Evolutionary conservation across 2,797 vertebrate species (phyloP).

Genomic region (Poecile montanus): DNA sequence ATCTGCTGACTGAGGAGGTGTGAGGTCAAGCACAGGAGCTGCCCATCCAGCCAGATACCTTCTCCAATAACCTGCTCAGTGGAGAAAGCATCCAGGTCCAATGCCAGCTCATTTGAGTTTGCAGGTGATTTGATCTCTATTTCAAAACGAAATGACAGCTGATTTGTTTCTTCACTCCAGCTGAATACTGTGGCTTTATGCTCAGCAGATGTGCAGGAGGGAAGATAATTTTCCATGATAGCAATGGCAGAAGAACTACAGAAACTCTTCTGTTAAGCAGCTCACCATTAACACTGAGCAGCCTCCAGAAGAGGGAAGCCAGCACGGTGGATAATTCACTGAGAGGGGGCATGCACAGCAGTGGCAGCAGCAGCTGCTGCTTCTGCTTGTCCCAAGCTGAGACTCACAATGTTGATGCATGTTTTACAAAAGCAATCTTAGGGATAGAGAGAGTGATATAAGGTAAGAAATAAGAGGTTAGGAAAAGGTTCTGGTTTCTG

Average conservation of each 20-base stretch:
- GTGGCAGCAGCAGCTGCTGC: background rate
- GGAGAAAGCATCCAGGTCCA: background rate
- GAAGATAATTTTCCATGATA: background rate
- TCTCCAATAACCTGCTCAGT: background rate
- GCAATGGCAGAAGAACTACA: background rate
- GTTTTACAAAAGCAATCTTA: background rate
- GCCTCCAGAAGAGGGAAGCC: background rate
- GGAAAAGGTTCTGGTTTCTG: background rate
- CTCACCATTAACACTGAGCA: background rate
- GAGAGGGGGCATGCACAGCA: accelerated
- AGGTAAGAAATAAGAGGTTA: background rate
- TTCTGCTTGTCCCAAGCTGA: background rate
- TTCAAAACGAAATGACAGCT: background rate
- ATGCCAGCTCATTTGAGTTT: background rate
- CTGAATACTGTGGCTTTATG: background rate
- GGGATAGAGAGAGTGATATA: background rate
- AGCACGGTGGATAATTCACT: accelerated
- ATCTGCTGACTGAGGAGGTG: background rate
- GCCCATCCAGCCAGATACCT: background rate
- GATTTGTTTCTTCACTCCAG: background rate
- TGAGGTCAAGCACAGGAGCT: background rate
- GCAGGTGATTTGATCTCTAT: background rate
- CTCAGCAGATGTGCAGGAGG: background rate
- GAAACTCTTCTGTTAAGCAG: background rate
- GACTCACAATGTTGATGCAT: background rate